Evolutionary conservation across 1,140 invertebrate species (phyloP).

Genomic region (Bilobella aurantiaca): DNA sequence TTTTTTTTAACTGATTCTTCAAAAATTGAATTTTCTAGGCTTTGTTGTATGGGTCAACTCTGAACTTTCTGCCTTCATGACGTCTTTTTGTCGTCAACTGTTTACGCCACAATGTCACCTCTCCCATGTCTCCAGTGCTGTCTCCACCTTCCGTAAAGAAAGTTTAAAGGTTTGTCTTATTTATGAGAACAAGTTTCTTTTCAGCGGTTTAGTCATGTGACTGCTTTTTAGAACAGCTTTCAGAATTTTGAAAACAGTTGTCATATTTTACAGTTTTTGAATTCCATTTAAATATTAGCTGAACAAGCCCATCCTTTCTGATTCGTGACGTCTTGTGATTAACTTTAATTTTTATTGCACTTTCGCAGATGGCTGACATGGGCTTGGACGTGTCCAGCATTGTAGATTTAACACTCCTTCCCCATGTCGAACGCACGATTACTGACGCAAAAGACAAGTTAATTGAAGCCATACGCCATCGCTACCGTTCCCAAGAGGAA

Average conservation of each 20-base stretch:
- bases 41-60: slow-evolving; percentile 82
- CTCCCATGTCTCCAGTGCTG: slow-evolving; percentile 73
- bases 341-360: background rate
- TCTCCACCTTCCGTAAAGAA: slow-evolving; percentile 61
- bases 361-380: slow-evolving; percentile 51
- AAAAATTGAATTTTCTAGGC: slow-evolving; percentile 45
- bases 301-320: too few species aligned
- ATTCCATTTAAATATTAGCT: slow-evolving; percentile 5
- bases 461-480: slow-evolving; percentile 58
- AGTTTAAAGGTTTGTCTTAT: slow-evolving; percentile 57
- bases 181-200: too few species aligned
- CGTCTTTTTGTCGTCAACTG: slow-evolving; percentile 76
- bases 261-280: background rate
- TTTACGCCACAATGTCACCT: slow-evolving; percentile 80
- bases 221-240: too few species aligned
- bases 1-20: background rate
- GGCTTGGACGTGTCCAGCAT: slow-evolving; percentile 75
- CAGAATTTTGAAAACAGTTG: background rate
- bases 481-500: slow-evolving; percentile 52
- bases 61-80: slow-evolving; percentile 69
- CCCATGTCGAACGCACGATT: slow-evolving; percentile 52
- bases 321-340: background rate
- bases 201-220: background rate
- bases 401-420: slow-evolving; percentile 63
- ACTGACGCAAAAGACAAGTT: slow-evolving; percentile 61